These are phyloP conservation scores for Catagonus wagneri DNA, from an alignment of 2,113 vertebrate species.

Conservation along the genomic window DNA sequence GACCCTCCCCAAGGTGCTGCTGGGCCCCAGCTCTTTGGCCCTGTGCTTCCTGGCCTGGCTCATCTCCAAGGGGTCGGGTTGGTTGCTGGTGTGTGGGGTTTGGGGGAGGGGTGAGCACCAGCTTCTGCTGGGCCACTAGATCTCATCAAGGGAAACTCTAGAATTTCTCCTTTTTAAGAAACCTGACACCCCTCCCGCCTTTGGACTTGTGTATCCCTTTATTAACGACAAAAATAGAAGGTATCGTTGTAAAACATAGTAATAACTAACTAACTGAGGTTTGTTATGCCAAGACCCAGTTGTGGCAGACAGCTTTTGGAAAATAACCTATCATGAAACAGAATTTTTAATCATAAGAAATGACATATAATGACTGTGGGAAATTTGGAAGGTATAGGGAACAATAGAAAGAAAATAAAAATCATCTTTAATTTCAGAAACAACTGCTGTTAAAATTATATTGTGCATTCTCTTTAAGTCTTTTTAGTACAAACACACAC, in stretches of 20 bases:
- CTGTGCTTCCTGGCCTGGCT: background rate
- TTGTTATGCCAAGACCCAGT: background rate
- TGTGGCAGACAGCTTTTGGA: background rate
- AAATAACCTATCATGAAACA: background rate
- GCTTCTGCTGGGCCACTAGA: background rate
- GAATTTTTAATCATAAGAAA: background rate
- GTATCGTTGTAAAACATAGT: background rate
- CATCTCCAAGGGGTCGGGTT: background rate
- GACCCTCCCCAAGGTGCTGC: background rate
- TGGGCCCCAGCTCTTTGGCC: fast-evolving
- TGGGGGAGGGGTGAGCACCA: background rate
- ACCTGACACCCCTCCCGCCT: background rate
- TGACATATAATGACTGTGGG: background rate
- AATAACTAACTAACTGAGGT: background rate
- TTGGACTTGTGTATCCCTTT: background rate
- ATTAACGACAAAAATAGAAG: background rate
- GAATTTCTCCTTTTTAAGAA: background rate
- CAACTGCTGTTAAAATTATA: background rate
- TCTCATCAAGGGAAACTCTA: background rate
- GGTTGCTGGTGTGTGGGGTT: background rate
- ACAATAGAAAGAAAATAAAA: background rate
- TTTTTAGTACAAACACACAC: background rate
- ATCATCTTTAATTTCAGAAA: constrained; percentile 37
- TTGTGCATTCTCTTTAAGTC: background rate
- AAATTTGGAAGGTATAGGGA: background rate